A percentile compares a stretch with the other conserved stretches of the same genome.
Conservation (phyloP, 1,140 invertebrate species). For the Uloborus diversus region DNA sequence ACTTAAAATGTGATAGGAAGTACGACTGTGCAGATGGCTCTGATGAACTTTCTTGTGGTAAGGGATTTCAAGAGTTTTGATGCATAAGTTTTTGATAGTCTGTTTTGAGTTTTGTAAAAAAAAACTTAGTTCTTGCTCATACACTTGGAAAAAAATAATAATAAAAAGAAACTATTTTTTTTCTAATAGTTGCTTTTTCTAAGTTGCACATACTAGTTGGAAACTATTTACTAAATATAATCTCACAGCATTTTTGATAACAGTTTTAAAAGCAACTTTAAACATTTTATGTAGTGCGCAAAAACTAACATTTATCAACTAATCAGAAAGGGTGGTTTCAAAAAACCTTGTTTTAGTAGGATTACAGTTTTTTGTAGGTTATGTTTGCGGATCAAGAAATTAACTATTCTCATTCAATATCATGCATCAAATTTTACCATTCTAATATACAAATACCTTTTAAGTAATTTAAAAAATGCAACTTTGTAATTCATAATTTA, state of each 20-base stretch:
- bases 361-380: not conserved
- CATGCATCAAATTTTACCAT: no score
- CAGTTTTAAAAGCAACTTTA: no score
- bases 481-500: not conserved
- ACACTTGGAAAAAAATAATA: no score
- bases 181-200: no score
- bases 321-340: not conserved
- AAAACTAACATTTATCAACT: not conserved
- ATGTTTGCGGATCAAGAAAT: not conserved
- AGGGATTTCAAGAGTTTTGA: slow-evolving; percentile 58
- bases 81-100: not conserved
- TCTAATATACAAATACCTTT: not conserved
- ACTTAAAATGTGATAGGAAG: slow-evolving; percentile 59
- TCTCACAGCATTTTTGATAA: no score
- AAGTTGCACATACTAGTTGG: no score
- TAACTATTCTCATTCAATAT: no score
- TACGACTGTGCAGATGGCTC: slow-evolving; percentile 67
- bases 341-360: not conserved
- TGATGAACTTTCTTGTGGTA: slow-evolving; percentile 68
- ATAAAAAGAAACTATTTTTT: no score
- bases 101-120: no score
- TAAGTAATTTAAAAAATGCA: not conserved
- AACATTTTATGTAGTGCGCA: no score
- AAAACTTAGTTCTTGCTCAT: no score
- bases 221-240: no score